A percentile compares a stretch with the other conserved stretches of the same genome.
phyloP scores from a whole-genome alignment of 2,888 invertebrate species.

The Ophonus ardosiacus region DNA sequence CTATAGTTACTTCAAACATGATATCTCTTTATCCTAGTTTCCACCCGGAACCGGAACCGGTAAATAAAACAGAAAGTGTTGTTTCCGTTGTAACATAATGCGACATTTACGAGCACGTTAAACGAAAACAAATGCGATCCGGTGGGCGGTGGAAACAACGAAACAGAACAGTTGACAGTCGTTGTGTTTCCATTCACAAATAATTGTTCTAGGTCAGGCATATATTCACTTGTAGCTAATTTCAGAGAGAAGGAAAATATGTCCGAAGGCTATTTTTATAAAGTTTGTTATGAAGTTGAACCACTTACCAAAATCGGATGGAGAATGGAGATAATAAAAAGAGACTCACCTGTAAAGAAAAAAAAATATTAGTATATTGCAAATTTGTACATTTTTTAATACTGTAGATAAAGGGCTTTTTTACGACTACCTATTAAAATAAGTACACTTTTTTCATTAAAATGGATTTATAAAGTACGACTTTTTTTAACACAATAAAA shows the following conservation, averaged over 20 bases:
- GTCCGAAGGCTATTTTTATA: background rate
- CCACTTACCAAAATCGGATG: conserved; percentile 8
- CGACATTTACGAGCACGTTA: conserved; percentile 45
- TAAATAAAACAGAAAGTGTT: conserved; percentile 32
- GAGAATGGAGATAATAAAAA: too few species aligned
- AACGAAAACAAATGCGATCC: conserved; percentile 39
- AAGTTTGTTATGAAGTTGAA: background rate
- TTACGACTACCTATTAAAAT: too few species aligned
- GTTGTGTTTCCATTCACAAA: conserved; percentile 38
- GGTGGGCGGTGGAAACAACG: conserved; percentile 42
- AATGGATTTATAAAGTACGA: too few species aligned
- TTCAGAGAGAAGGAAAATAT: background rate
- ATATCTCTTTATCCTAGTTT: background rate
- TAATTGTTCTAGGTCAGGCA: conserved; percentile 26
- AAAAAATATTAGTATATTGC: background rate
- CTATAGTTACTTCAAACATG: background rate
- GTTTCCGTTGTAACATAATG: conserved; percentile 42
- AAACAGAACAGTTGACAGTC: conserved; percentile 50
- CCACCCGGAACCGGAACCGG: conserved; percentile 22
- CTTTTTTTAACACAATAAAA: too few species aligned
- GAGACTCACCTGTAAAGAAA: conserved; percentile 1
- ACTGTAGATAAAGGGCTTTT: too few species aligned
- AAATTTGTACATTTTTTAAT: too few species aligned
- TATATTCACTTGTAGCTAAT: background rate
- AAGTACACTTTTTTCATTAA: too few species aligned